A percentile compares a stretch with the other conserved stretches of the same genome.
Conservation (phyloP, 1,140 invertebrate genomes). For the Zelostemma sp. region DNA sequence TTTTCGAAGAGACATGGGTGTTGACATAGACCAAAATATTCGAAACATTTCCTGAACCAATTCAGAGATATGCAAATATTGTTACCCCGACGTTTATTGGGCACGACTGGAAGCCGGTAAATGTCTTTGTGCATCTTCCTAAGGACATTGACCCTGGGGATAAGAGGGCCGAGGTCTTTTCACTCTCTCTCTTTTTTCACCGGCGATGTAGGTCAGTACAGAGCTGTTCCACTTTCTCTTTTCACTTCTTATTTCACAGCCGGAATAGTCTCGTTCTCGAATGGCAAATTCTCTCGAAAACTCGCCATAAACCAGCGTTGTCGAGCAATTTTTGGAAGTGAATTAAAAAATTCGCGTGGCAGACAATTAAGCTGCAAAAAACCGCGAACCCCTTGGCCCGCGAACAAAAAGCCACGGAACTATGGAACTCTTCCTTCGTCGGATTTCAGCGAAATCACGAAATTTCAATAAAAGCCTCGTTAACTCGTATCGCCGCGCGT, state of each 20-base stretch:
- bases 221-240: constrained; percentile 58
- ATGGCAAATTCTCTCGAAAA: too few species aligned
- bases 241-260: constrained; percentile 43
- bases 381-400: not conserved
- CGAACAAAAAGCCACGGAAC: too few species aligned
- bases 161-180: constrained; percentile 48
- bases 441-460: too few species aligned
- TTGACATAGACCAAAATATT: not conserved
- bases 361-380: not conserved
- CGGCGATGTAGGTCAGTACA: constrained; percentile 50
- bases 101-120: constrained; percentile 10
- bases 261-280: constrained; percentile 42
- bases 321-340: too few species aligned
- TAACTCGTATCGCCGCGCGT: not conserved
- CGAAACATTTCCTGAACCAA: constrained; percentile 2
- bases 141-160: constrained; percentile 47
- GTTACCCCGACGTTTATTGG: constrained; percentile 13
- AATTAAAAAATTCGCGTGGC: not conserved
- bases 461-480: not conserved
- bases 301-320: too few species aligned
- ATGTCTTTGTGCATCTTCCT: constrained; percentile 40
- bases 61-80: constrained; percentile 10
- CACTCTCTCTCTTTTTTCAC: constrained; percentile 36
- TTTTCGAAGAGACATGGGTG: not conserved
- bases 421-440: too few species aligned